These are phyloP conservation scores for Drosophila seclusa DNA, from an alignment of 2,888 invertebrate species.

Conservation along the genomic window DNA sequence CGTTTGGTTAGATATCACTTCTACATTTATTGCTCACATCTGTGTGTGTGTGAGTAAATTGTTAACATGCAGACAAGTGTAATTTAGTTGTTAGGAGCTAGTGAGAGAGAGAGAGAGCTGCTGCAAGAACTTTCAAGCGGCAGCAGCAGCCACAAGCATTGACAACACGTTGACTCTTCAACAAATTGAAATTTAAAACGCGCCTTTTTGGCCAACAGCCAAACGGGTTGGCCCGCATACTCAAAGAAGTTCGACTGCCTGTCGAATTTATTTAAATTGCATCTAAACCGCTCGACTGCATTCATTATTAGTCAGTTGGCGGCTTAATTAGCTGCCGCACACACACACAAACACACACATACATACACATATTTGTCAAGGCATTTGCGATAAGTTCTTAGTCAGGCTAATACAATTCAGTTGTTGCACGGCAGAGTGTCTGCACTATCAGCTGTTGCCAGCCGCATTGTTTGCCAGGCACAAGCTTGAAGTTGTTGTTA, in stretches of 20 bases:
- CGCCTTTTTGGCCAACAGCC: slow-evolving; percentile 66
- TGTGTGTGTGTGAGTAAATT: slow-evolving; percentile 62
- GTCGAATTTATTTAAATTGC: slow-evolving; percentile 80
- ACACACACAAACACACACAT: not conserved
- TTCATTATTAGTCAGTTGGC: slow-evolving; percentile 74
- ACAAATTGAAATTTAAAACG: slow-evolving; percentile 81
- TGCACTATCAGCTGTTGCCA: slow-evolving; percentile 66
- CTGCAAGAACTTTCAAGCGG: slow-evolving; percentile 58
- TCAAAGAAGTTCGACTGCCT: slow-evolving; percentile 55
- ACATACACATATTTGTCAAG: slow-evolving; percentile 3
- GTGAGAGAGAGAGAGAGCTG: slow-evolving; percentile 15
- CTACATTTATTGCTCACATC: slow-evolving; percentile 66
- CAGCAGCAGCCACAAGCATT: slow-evolving; percentile 42
- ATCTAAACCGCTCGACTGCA: slow-evolving; percentile 60
- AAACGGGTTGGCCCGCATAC: slow-evolving; percentile 62
- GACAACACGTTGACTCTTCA: slow-evolving; percentile 76
- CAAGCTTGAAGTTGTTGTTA: slow-evolving; percentile 58
- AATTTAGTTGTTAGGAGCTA: slow-evolving; percentile 75
- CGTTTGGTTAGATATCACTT: slow-evolving; percentile 68
- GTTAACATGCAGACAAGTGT: slow-evolving; percentile 81
- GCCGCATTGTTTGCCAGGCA: slow-evolving; percentile 24
- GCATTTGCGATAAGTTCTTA: slow-evolving; percentile 31
- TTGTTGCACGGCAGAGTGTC: slow-evolving; percentile 30
- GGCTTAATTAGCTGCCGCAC: slow-evolving; percentile 71
- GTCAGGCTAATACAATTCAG: slow-evolving; percentile 25